A percentile compares a stretch with the other conserved stretches of the same genome.
These are phyloP conservation scores for Macrocentrus cingulum DNA, from an alignment of 1,140 invertebrate species.

Conservation along the genomic window DNA sequence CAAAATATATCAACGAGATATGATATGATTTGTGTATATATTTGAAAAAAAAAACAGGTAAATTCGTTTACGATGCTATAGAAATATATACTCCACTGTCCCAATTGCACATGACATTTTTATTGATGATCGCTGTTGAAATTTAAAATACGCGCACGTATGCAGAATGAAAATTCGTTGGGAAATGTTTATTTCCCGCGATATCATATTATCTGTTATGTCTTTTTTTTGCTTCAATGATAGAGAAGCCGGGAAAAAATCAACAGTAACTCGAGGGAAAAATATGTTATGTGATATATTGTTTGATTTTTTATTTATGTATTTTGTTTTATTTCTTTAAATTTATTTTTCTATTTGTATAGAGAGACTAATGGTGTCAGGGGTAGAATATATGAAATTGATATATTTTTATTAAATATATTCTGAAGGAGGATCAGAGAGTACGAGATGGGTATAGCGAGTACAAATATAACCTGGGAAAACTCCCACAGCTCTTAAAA, in stretches of 20 bases:
- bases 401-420: not conserved
- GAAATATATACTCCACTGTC: no score
- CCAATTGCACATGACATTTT: not conserved
- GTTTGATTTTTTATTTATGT: no score
- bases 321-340: no score
- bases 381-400: no score
- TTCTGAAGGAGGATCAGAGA: not conserved
- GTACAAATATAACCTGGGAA: not conserved
- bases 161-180: not conserved
- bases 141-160: not conserved
- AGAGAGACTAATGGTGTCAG: no score
- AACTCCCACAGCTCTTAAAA: not conserved
- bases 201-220: conserved; percentile 16
- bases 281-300: not conserved
- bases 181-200: not conserved
- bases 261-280: not conserved
- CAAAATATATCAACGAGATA: no score
- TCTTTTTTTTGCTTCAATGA: not conserved
- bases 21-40: no score
- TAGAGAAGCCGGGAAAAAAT: conserved; percentile 1
- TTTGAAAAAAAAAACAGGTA: no score
- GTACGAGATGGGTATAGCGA: no score
- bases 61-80: no score
- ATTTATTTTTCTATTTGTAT: no score
- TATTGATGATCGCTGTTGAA: conserved; percentile 1